Conservation (phyloP, 2,113 vertebrate genomes). For the Tyrannus savana region DNA sequence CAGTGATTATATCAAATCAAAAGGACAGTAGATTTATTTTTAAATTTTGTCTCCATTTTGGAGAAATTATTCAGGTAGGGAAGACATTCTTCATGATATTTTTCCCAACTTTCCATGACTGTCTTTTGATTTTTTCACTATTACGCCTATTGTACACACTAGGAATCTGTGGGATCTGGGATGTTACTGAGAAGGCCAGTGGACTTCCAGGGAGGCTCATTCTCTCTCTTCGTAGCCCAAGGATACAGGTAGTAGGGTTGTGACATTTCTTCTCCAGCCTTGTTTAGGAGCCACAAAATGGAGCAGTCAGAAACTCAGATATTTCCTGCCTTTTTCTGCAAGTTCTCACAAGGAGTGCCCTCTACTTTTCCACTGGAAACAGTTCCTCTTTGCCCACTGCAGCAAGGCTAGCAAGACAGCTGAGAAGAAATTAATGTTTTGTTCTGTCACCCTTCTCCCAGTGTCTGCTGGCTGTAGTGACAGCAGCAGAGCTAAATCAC, state of each 20-base stretch:
- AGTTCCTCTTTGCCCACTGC: neutral
- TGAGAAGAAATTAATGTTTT: neutral
- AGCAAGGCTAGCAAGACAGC: neutral
- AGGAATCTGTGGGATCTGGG: neutral
- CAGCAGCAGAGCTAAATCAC: neutral
- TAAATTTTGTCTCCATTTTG: neutral
- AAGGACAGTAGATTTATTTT: neutral
- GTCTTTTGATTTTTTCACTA: neutral
- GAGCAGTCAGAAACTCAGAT: neutral
- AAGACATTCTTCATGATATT: neutral
- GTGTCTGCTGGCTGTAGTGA: neutral
- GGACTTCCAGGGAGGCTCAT: fast-evolving
- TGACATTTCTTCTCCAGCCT: neutral
- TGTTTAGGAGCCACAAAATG: neutral
- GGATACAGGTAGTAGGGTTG: neutral
- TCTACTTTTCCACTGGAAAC: neutral
- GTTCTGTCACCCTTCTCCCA: neutral
- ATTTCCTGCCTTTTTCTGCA: neutral
- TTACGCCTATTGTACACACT: fast-evolving
- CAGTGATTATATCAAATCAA: neutral
- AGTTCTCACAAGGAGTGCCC: neutral
- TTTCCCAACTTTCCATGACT: neutral
- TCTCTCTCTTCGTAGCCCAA: neutral
- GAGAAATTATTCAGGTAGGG: neutral
- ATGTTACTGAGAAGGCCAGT: fast-evolving